phyloP scores from a whole-genome alignment of 2,888 invertebrate genomes.

The Seira musarum region DNA sequence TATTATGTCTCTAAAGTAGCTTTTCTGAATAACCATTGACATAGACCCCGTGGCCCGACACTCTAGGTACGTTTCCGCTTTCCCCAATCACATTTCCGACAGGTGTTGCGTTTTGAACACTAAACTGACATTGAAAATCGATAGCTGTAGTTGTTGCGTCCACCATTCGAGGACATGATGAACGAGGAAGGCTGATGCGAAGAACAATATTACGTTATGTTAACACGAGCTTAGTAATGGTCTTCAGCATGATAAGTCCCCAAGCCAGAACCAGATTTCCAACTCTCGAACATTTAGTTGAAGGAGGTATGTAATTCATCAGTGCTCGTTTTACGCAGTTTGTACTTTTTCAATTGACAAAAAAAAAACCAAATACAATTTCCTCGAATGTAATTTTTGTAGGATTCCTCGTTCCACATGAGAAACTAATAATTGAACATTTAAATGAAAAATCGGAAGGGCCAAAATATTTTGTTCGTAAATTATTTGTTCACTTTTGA shows the following conservation, averaged over 20 bases:
- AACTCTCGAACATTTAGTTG: slow-evolving; percentile 71
- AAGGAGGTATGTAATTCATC: too few species aligned
- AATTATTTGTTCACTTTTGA: slow-evolving; percentile 61
- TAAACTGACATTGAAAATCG: too few species aligned
- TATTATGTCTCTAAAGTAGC: too few species aligned
- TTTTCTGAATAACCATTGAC: too few species aligned
- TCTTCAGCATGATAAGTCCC: slow-evolving; percentile 71
- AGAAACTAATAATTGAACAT: slow-evolving; percentile 71
- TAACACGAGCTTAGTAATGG: slow-evolving; percentile 71
- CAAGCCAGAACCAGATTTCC: slow-evolving; percentile 72
- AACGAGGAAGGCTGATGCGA: slow-evolving; percentile 63
- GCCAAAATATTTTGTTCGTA: slow-evolving; percentile 71
- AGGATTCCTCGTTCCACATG: slow-evolving; percentile 70
- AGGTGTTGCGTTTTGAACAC: too few species aligned
- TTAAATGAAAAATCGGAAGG: slow-evolving; percentile 70
- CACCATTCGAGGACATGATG: slow-evolving; percentile 40
- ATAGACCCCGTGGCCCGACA: slow-evolving; percentile 47
- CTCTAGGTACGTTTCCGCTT: background rate
- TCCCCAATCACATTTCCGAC: background rate
- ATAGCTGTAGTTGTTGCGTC: slow-evolving; percentile 17
- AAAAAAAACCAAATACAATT: too few species aligned
- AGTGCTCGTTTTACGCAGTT: too few species aligned
- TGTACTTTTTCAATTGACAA: too few species aligned
- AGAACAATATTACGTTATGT: slow-evolving; percentile 72
- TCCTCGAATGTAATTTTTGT: slow-evolving; percentile 64